These are phyloP conservation scores for Loris lydekkerianus DNA, from an alignment of 2,797 vertebrate genomes.

Conservation along the genomic window DNA sequence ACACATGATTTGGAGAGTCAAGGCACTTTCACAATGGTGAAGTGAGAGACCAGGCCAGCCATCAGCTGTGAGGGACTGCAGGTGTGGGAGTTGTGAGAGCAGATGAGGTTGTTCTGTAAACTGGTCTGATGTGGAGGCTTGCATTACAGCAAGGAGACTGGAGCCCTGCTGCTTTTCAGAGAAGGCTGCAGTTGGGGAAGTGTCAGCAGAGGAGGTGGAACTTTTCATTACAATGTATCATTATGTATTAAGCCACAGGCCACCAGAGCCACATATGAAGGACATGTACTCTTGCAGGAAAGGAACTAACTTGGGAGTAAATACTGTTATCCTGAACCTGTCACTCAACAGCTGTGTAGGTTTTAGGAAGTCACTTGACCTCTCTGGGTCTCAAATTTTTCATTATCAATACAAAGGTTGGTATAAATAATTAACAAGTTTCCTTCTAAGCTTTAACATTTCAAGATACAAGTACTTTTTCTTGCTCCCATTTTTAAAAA, in stretches of 20 bases:
- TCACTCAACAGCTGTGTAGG: neutral
- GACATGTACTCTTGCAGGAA: neutral
- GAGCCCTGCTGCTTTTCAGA: neutral
- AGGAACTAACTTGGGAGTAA: neutral
- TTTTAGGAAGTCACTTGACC: neutral
- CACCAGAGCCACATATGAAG: neutral
- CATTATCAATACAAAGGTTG: neutral
- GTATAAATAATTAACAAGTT: neutral
- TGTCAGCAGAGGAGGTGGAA: neutral
- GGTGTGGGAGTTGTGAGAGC: neutral
- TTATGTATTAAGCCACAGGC: no score
- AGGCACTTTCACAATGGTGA: neutral
- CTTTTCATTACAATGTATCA: neutral
- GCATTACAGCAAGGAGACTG: neutral
- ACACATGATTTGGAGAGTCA: neutral
- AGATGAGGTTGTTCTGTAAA: neutral
- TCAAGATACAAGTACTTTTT: neutral
- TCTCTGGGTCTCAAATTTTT: constrained; percentile 9
- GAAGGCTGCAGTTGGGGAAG: neutral
- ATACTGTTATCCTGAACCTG: neutral
- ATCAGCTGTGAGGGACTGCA: no score
- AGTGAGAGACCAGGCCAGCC: neutral
- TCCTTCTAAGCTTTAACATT: neutral
- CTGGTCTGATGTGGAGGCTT: neutral
- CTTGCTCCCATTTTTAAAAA: neutral